These are phyloP conservation scores for Conus betulinus DNA, from an alignment of 1,140 invertebrate species.

Conservation along the genomic window DNA sequence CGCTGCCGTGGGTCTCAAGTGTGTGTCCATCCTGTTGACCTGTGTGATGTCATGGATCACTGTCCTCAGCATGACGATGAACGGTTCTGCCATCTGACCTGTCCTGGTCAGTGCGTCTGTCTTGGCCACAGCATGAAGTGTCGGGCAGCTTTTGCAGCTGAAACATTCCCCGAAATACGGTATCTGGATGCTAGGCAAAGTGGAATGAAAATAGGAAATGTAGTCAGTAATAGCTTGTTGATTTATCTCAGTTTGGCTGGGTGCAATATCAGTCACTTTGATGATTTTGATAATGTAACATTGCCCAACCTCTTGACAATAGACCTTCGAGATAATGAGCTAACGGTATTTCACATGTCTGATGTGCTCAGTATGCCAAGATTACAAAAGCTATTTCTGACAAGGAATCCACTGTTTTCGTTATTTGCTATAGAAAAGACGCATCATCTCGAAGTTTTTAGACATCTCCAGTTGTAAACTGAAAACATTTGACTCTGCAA, in stretches of 20 bases:
- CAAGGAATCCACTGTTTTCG: background rate
- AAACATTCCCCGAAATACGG: background rate
- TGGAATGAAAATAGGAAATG: background rate
- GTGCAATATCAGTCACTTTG: background rate
- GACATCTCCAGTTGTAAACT: background rate
- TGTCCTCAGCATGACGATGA: slow-evolving; percentile 41
- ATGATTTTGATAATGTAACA: background rate
- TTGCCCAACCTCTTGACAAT: background rate
- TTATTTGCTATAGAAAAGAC: background rate
- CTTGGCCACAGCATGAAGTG: slow-evolving; percentile 6
- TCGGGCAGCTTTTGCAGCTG: background rate
- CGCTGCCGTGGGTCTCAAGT: slow-evolving; percentile 14
- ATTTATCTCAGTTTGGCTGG: background rate
- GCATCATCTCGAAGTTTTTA: background rate
- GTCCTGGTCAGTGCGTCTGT: slow-evolving; percentile 48
- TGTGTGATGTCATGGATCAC: slow-evolving; percentile 21
- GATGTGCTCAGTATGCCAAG: background rate
- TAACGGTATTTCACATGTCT: background rate
- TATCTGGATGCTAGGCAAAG: background rate
- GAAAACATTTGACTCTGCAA: background rate
- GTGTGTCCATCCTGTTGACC: slow-evolving; percentile 24
- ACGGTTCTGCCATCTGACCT: slow-evolving; percentile 27
- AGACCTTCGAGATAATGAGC: slow-evolving; percentile 34
- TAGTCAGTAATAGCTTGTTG: background rate
- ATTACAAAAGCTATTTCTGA: slow-evolving; percentile 23